phyloP scores from a whole-genome alignment of 2,797 vertebrate species.

The Erithacus rubecula region DNA sequence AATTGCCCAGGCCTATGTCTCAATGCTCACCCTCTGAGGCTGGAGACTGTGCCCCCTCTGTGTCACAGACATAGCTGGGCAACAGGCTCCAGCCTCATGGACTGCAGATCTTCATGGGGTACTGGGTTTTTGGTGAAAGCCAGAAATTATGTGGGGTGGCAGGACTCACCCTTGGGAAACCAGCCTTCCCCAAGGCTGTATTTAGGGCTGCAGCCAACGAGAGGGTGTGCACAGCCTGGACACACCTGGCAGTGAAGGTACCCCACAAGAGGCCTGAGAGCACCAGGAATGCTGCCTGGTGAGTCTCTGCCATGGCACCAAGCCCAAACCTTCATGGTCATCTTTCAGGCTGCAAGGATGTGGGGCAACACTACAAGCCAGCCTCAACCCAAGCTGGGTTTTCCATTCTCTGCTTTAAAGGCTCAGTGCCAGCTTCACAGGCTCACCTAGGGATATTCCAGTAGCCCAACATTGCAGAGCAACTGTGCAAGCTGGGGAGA shows the following conservation, averaged over 20 bases:
- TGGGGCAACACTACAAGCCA: background rate
- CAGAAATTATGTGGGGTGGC: background rate
- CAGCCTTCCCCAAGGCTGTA: background rate
- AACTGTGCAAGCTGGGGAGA: background rate
- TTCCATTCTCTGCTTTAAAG: rapidly evolving
- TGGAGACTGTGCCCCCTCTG: background rate
- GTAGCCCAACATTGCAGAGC: background rate
- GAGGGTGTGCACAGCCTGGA: background rate
- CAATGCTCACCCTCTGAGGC: background rate
- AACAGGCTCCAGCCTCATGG: background rate
- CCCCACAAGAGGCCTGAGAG: background rate
- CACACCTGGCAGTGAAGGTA: background rate
- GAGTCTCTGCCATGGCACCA: background rate
- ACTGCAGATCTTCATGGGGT: background rate
- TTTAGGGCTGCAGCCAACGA: background rate
- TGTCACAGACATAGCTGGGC: rapidly evolving
- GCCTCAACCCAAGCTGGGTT: rapidly evolving
- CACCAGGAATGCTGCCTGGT: background rate
- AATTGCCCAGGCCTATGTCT: background rate
- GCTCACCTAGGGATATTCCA: background rate
- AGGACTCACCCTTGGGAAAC: background rate
- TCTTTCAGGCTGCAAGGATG: background rate
- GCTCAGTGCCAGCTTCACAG: background rate
- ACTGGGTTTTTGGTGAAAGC: background rate
- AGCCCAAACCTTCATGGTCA: background rate